phyloP scores from a whole-genome alignment of 2,888 invertebrate species.

The Lasius platythorax region DNA sequence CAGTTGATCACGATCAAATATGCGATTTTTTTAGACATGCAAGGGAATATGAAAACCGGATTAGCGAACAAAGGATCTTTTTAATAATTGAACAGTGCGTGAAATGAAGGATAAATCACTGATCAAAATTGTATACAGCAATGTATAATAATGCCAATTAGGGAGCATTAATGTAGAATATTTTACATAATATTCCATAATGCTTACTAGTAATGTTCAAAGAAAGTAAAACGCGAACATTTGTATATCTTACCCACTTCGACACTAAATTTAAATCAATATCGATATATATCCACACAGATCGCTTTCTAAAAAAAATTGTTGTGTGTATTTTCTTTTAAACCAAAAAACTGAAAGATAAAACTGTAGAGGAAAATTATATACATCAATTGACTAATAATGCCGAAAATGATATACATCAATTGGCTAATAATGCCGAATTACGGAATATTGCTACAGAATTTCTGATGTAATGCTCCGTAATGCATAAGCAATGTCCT shows the following conservation, averaged over 20 bases:
- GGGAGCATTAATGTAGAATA: not conserved
- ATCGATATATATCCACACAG: too few species aligned
- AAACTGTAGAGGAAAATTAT: too few species aligned
- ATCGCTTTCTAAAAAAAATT: too few species aligned
- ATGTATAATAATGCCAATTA: not conserved
- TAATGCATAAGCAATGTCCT: too few species aligned
- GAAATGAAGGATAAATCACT: not conserved
- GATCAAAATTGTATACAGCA: not conserved
- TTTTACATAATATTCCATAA: not conserved
- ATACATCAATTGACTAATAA: too few species aligned
- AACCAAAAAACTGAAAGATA: too few species aligned
- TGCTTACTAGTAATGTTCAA: not conserved
- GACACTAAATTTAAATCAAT: not conserved
- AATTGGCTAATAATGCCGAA: too few species aligned
- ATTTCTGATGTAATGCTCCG: too few species aligned
- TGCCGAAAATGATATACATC: too few species aligned
- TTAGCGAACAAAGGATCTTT: not conserved
- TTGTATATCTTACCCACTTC: not conserved
- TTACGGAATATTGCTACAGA: too few species aligned
- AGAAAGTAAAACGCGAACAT: not conserved
- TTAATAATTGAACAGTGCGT: constrained; percentile 38
- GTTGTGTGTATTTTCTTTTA: too few species aligned
- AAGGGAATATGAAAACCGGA: not conserved
- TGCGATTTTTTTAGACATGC: not conserved
- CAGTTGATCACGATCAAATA: not conserved